A percentile compares a stretch with the other conserved stretches of the same genome.
These are phyloP conservation scores for Lycocorax pyrrhopterus DNA, from an alignment of 2,113 vertebrate genomes.

Conservation along the genomic window DNA sequence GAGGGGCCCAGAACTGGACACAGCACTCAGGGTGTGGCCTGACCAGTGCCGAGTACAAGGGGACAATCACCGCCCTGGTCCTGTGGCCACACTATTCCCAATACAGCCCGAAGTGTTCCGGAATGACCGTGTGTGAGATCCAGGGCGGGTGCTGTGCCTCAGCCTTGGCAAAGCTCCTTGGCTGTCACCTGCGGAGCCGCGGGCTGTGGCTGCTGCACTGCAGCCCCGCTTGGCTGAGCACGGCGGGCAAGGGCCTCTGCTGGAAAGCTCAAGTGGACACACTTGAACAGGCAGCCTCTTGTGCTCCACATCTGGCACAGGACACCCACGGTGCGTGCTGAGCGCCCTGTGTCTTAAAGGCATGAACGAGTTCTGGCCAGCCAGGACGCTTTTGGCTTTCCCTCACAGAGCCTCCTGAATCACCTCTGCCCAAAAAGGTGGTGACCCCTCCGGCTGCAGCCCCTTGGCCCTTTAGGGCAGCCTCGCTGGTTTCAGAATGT, in stretches of 20 bases:
- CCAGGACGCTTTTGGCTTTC: background rate
- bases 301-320: background rate
- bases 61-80: too few relatives aligned
- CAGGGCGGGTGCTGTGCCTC: accelerated
- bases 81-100: accelerated
- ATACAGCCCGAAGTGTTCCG: accelerated
- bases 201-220: background rate
- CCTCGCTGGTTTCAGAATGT: background rate
- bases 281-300: accelerated
- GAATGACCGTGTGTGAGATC: accelerated
- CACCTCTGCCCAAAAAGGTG: too few relatives aligned
- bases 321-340: accelerated
- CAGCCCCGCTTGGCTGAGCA: background rate
- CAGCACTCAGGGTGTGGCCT: too few relatives aligned
- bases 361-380: accelerated
- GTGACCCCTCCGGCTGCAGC: accelerated
- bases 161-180: background rate
- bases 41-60: background rate
- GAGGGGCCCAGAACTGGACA: background rate
- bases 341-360: accelerated
- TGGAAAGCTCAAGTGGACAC: background rate
- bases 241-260: too few relatives aligned
- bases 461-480: background rate
- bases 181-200: accelerated
- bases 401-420: accelerated